phyloP scores from a whole-genome alignment of 2,797 vertebrate genomes.

The Eulemur rubriventer region DNA sequence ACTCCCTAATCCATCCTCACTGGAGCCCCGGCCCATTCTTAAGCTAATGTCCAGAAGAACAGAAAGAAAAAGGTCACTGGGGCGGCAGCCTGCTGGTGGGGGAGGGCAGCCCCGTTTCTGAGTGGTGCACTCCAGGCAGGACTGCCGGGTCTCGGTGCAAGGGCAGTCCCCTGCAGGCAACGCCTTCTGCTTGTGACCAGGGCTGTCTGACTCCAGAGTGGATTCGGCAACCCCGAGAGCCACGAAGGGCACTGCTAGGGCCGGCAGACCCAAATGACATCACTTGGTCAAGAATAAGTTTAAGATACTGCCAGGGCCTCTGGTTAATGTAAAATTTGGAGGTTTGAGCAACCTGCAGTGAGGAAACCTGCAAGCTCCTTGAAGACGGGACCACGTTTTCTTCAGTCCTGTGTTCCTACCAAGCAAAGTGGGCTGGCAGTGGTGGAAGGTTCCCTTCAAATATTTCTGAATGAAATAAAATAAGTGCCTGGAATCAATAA shows the following conservation, averaged over 20 bases:
- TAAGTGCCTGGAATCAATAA: neutral
- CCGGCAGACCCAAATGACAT: neutral
- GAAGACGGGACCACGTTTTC: neutral
- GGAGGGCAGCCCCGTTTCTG: neutral
- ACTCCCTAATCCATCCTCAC: constrained; percentile 55
- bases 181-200: neutral
- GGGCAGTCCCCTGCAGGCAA: neutral
- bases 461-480: neutral
- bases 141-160: too few species aligned
- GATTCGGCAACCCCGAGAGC: accelerated
- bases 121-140: too few species aligned
- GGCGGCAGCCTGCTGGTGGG: neutral
- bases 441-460: neutral
- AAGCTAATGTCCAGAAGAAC: constrained; percentile 74
- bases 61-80: constrained; percentile 71
- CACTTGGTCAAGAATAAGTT: neutral
- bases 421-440: neutral
- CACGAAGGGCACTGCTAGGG: neutral
- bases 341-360: neutral
- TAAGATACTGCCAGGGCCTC: neutral
- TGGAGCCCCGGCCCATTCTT: constrained; percentile 72
- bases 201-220: neutral
- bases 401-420: neutral
- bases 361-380: neutral
- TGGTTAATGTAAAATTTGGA: neutral